These are phyloP conservation scores for Macquaria australasica DNA, from an alignment of 2,113 vertebrate species.

Conservation along the genomic window DNA sequence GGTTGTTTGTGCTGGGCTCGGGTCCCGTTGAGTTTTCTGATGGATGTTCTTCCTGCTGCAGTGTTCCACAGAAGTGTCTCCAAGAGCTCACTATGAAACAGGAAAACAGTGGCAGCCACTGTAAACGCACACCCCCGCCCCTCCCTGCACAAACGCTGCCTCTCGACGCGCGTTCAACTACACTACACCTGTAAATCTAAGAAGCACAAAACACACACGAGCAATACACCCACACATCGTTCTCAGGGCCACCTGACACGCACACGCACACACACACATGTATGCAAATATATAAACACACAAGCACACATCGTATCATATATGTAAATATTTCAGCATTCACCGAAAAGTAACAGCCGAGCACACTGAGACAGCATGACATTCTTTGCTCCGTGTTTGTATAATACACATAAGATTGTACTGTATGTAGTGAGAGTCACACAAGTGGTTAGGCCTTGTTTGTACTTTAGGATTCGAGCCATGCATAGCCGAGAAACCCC, in stretches of 20 bases:
- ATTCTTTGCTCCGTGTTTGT: constrained; percentile 43
- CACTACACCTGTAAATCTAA: constrained; percentile 47
- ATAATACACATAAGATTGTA: constrained; percentile 46
- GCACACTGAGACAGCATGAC: constrained; percentile 44
- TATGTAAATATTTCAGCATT: constrained; percentile 48
- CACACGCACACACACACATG: constrained; percentile 12
- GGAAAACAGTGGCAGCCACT: constrained; percentile 5
- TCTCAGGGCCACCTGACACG: constrained; percentile 80
- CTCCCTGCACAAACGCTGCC: constrained; percentile 22
- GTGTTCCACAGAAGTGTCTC: not conserved
- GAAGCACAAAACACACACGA: constrained; percentile 77
- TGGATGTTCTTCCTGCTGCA: constrained; percentile 11
- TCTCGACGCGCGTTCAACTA: not conserved
- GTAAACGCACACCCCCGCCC: not conserved
- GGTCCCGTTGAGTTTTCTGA: constrained; percentile 15
- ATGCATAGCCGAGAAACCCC: constrained; percentile 46
- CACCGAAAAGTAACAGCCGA: constrained; percentile 24
- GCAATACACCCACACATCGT: constrained; percentile 67
- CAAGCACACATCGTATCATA: constrained; percentile 37
- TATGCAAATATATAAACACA: constrained; percentile 41
- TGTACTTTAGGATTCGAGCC: constrained; percentile 73
- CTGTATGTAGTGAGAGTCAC: constrained; percentile 50
- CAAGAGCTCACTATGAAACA: not conserved
- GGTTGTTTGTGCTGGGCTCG: constrained; percentile 23
- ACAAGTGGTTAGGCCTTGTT: constrained; percentile 51